Evolutionary conservation across 2,888 invertebrate species (phyloP), one percentile per base, ranked within the genome.

Genomic region (Drosophila silvestris): DNA sequence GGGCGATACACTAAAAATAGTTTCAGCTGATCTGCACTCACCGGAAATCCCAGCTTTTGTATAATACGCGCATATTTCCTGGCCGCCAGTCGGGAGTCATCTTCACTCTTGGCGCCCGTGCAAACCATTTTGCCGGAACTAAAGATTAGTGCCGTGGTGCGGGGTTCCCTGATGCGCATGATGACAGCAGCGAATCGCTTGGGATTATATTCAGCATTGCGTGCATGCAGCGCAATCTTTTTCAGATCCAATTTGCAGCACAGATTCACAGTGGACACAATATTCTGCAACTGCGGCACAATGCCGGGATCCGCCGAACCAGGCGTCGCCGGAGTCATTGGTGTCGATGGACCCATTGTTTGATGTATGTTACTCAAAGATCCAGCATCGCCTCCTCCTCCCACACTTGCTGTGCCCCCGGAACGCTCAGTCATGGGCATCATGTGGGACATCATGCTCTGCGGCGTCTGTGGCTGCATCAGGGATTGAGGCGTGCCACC

Each of bases 101-200:
- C 96, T 93, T 97, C 97, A 93, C 96, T 97, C 92, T 96, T 96
- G 10, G 97, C 96, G 16, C 97, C 97, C 0, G 97, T 97, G 87
- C 97, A 97, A 0, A 97, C 97, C 94, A 97, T 95, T 94, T 97
- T 97, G 0, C 97, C 97, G 0, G 97, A 97, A 51, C 95, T 95
- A 92, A 97, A 97, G 80, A 96, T 96, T 30, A 96, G 93, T 7
- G 96, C 96, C 22, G 96, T 96, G 9, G 96, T 99, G 94, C 99
- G 94, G 0, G 97, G 97, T 93, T 97, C 99, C 89, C 95, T 95
- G 93, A 96, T 97, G 92, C 99, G 95, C 99, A 99, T 99, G 66
- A 99, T 99, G 5, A 99, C 99, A 47, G 99, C 99, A 60, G 99
- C 99, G 94, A 99, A 99, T 91, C 99, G 96, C 94, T 99, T 99